Evolutionary conservation across 2,888 invertebrate species (phyloP), one percentile per base, ranked within the genome.

Genomic region (Lamproptera curius): DNA sequence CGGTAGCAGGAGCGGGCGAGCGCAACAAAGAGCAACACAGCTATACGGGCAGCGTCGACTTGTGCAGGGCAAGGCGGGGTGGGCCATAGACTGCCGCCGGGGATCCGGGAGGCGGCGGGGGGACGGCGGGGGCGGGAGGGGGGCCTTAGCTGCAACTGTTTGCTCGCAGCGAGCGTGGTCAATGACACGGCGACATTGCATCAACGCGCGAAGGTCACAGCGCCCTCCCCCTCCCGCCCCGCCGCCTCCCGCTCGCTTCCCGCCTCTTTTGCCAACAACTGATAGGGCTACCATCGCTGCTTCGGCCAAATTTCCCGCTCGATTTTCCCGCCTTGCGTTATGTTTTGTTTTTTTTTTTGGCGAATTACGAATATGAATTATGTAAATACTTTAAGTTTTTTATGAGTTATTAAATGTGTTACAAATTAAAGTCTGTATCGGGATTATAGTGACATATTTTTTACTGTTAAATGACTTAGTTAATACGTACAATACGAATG

Each of bases 151-250:
- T 67, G 58, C 61, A 60, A 60, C 61, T 60, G 62, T 63, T 59
- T 65, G 51, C 65, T 52, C 65, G 56, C 63, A 54, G 53, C 58
- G 54, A 62, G 64, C 63, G 75, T 82, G 83, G 83, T 83, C 86
- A 85, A 85, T 84, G 86, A 86, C 86, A 84, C 83, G 74, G 77
- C 85, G 86, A 86, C 86, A 87, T 87, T 87, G 86, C 83, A 83
- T 79, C 83, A 78, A 80, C 77, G 81, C 81, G 81, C 82, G 82
- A 83, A 83, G 82, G 82, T 82, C 82, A 81, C 75, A 62, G 68
- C 57, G 61, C 57, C 56, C 62, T 6, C 20, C 62, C 67, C 62
- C 68, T 53, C 60, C 53, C 52, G 56, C 54, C 51, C 57, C 56
- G 62, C 20, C 20, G 62, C 67, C 62, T 67, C 53, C 60, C 53